Base-by-base conservation (phyloP, 2,888 invertebrate genomes). In the Magallana nippona region DNA sequence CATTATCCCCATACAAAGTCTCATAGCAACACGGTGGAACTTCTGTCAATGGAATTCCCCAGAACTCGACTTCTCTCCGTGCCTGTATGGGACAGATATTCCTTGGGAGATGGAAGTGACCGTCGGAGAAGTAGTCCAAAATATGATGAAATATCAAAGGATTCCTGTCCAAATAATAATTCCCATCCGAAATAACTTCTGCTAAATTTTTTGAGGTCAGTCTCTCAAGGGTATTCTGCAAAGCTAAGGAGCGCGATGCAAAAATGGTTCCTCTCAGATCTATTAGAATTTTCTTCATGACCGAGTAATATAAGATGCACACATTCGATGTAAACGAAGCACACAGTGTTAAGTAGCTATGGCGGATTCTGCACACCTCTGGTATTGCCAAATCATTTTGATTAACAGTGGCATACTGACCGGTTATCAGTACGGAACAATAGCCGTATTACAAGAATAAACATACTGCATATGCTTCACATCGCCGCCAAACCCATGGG, bases 191-290 rank as follows among this genome's bases (percentile, higher is more conserved):
- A 19, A 27, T 8, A 57, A 79, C n/a, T 19, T 57, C 57, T 15
- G 55, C 79, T n/a, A 11, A 10, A 22, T 22, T 19, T 8, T 19
- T 19, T 15, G 11, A 13, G n/a, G 55, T 27, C 17, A 57, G 19
- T 13, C 17, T 27, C 17, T 79, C 79, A 2, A 79, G 57, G 15
- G 57, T 19, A 19, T 55, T 13, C 57, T 79, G 55, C 1, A 79
- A 13, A 10, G 55, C 19, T 11, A 22, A 22, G 10, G 79, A 79
- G 19, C 13, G 10, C n/a, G 79, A n/a, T n/a, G 2, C 19, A 56
- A 79, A 79, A 11, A 19, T 56, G 2, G 79, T 79, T 56, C 79
- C 79, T 57, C 79, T 79, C 22, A 79, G 22, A 19, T 79, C 57
- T 63, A 63, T 22, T 63, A 32, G 27, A 63, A 63, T 22, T 8